Base-by-base conservation (phyloP, 2,113 vertebrate species). In the Patagioenas fasciata region DNA sequence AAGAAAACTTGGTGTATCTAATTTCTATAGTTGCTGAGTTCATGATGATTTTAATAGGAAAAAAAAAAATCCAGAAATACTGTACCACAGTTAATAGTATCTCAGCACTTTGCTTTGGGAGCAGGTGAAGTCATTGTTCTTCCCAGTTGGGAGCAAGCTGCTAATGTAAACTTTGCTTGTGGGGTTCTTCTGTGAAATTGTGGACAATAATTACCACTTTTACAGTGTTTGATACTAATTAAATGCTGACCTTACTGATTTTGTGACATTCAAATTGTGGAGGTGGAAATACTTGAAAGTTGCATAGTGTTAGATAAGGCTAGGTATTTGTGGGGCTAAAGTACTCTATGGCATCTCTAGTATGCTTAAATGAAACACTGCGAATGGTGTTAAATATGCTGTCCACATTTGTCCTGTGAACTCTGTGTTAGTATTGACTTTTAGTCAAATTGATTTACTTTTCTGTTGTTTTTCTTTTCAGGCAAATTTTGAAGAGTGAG, bases 401-500 rank as follows among this genome's bases (percentile, higher is more conserved):
- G 72, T 67, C 21, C 17, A 5, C 14, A 87, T 80, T 50, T 73
- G 21, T 56, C 16, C 36, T 78, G 3, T 67, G 48, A 88, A 34
- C 38, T 75, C 54, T 72, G 50, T 58, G n/a, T 88, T 40, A 42
- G 4, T 51, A 12, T 14, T 80, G 77, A 17, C 65, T 88, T 47
- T 10, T 16, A 5, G 50, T 60, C 47, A 72, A 16, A 66, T 61
- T 79, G 32, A 6, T 93, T 73, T 66, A 14, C 69, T 83, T 95
- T 23, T 81, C 15, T 77, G 83, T 25, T 85, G 69, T 67, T 72
- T 74, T 38, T 82, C 28, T 94, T 60, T 58, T 56, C 97, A 98
- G 98, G 97, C 98, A 98, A 96, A 98, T 98, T 99, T 98, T 98
- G 98, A 98, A 97, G 96, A 98, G 98, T 97, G 98, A 98, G 97